phyloP scores from a whole-genome alignment of 2,797 vertebrate species.

The Chelonia mydas region DNA sequence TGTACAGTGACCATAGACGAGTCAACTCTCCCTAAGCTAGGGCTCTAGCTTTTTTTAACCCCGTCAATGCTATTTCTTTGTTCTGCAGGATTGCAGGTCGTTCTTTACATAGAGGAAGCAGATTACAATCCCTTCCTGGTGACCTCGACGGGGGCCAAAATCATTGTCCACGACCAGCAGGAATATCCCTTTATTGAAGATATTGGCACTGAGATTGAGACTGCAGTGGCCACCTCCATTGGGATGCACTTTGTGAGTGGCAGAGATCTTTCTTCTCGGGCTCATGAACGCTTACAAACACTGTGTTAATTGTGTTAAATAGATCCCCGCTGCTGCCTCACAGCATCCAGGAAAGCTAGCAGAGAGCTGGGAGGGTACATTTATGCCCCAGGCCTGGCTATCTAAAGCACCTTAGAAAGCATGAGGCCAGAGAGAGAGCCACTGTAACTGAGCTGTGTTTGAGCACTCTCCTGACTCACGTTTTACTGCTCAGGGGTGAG shows the following conservation, averaged over 20 bases:
- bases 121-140: slow-evolving; percentile 87
- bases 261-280: background rate
- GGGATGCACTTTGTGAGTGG: slow-evolving; percentile 86
- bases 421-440: background rate
- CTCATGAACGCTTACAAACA: accelerated
- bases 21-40: background rate
- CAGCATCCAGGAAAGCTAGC: accelerated
- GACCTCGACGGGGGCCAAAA: slow-evolving; percentile 83
- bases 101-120: slow-evolving; percentile 81
- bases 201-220: slow-evolving; percentile 83
- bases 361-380: background rate
- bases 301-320: background rate
- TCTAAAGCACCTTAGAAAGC: background rate
- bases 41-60: background rate
- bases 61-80: background rate
- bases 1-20: background rate
- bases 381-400: background rate
- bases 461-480: background rate
- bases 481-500: background rate
- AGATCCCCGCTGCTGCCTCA: background rate
- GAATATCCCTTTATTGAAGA: slow-evolving; percentile 87
- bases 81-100: slow-evolving; percentile 81
- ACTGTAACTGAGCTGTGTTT: background rate
- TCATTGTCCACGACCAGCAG: slow-evolving; percentile 81
- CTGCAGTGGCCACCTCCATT: slow-evolving; percentile 81